phyloP scores from a whole-genome alignment of 2,113 vertebrate genomes.

The Pelusios castaneus region DNA sequence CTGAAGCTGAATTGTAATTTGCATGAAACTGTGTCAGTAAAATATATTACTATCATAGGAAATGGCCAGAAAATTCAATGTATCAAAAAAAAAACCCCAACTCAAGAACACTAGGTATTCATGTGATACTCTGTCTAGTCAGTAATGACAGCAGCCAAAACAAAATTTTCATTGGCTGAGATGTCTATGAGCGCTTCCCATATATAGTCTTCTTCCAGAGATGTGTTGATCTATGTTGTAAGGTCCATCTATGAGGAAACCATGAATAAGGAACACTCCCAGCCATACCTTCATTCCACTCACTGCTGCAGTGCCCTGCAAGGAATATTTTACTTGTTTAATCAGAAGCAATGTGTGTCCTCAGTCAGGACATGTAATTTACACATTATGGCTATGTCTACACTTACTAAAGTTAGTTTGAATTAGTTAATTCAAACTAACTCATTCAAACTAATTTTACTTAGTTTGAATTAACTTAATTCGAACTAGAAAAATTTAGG shows the following conservation, averaged over 20 bases:
- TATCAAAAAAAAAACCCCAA: background rate
- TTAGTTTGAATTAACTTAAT: no score
- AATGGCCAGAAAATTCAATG: background rate
- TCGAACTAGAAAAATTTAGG: no score
- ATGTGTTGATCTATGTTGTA: background rate
- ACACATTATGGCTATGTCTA: no score
- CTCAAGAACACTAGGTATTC: background rate
- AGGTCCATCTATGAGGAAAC: background rate
- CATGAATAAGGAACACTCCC: background rate
- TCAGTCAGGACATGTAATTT: background rate
- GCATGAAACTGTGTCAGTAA: background rate
- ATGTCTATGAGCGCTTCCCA: background rate
- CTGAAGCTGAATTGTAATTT: background rate
- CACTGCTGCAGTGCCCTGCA: background rate
- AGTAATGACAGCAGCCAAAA: background rate
- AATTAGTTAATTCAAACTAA: no score
- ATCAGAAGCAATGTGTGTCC: accelerated
- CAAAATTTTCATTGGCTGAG: background rate
- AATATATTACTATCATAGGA: background rate
- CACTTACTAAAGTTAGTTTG: no score
- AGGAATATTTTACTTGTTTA: background rate
- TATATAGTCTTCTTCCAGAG: background rate
- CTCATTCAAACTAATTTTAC: no score
- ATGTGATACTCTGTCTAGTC: background rate
- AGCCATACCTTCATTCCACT: background rate